phyloP scores from a whole-genome alignment of 2,888 invertebrate genomes.

The Sialis lutaria region DNA sequence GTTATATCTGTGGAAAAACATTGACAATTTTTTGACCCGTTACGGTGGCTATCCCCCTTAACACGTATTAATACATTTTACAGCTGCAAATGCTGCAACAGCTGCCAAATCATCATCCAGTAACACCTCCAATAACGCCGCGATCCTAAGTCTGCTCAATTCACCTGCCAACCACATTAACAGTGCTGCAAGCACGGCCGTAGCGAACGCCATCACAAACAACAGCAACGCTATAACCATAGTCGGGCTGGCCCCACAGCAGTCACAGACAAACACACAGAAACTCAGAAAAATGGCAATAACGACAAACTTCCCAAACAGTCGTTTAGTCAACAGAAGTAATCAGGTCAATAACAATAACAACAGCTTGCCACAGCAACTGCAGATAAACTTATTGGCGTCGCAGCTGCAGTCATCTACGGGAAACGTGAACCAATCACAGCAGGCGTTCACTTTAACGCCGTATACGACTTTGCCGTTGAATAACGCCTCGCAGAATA shows the following conservation, averaged over 20 bases:
- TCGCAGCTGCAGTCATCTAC: constrained; percentile 23
- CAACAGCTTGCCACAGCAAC: constrained; percentile 16
- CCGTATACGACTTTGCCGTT: constrained; percentile 22
- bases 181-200: constrained; percentile 40
- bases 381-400: constrained; percentile 28
- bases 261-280: constrained; percentile 20
- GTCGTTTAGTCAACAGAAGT: constrained; percentile 23
- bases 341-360: constrained; percentile 24
- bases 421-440: constrained; percentile 13
- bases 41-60: constrained; percentile 2
- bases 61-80: constrained; percentile 2
- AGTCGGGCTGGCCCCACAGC: constrained; percentile 17
- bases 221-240: constrained; percentile 23
- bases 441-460: constrained; percentile 23
- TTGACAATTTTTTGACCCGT: too few relatives aligned
- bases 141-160: constrained; percentile 60
- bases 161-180: constrained; percentile 44
- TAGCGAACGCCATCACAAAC: constrained; percentile 25
- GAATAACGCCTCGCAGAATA: constrained; percentile 10
- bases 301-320: constrained; percentile 30
- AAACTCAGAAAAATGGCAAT: constrained; percentile 29
- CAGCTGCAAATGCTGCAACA: constrained; percentile 11
- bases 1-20: too few relatives aligned
- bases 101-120: constrained; percentile 24
- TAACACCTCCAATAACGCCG: constrained; percentile 41